Evolutionary conservation across 2,113 vertebrate species (phyloP).

Genomic region (Crotalus viridis): DNA sequence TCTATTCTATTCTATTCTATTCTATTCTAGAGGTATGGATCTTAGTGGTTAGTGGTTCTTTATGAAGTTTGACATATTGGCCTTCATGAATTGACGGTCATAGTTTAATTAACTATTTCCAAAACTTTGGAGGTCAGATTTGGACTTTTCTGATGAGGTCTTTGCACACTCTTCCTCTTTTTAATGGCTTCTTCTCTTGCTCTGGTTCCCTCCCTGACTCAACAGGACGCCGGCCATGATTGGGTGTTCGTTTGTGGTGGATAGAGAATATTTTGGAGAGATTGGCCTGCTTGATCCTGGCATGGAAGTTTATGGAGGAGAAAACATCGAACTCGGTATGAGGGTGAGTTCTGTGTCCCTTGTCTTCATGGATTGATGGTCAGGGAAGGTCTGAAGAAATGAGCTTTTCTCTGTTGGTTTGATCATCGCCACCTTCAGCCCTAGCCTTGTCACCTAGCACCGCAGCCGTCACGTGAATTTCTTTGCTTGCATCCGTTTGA

Average conservation of each 20-base stretch:
- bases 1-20: too few species aligned
- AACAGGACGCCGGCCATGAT: constrained; percentile 97
- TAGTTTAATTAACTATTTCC: neutral
- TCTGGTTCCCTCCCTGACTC: neutral
- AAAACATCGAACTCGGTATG: constrained; percentile 98
- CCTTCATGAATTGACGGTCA: neutral
- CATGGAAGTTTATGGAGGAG: constrained; percentile 98
- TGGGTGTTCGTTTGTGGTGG: constrained; percentile 95
- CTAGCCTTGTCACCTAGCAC: neutral
- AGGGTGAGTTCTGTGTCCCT: constrained; percentile 77
- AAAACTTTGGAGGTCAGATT: neutral
- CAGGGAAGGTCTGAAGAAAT: neutral
- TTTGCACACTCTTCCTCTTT: neutral
- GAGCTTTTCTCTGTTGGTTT: neutral
- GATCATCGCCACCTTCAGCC: neutral
- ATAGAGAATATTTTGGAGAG: constrained; percentile 93
- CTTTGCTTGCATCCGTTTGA: too few species aligned
- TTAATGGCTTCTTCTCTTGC: neutral
- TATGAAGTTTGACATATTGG: neutral
- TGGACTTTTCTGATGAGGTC: neutral
- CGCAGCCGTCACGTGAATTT: neutral
- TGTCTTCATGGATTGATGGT: neutral
- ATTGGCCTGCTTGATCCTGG: constrained; percentile 95
- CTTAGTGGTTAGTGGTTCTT: neutral
- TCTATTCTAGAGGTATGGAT: neutral